These are phyloP conservation scores for Nymphalis c-album DNA, from an alignment of 2,888 invertebrate genomes.

Conservation along the genomic window DNA sequence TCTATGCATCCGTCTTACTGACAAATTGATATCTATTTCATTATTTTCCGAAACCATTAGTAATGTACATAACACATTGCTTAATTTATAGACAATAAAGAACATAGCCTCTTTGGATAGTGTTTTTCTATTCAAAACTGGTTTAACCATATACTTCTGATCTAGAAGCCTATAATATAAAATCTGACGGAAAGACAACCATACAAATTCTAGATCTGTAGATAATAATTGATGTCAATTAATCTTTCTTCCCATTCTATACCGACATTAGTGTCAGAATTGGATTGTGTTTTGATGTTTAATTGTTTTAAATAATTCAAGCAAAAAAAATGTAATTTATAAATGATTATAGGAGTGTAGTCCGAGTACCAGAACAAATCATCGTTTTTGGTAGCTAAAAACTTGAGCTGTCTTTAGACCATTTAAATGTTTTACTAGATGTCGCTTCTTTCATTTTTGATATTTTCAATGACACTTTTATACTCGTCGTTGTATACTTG, in stretches of 20 bases:
- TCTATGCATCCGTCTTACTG: slow-evolving; percentile 25
- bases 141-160: too few relatives aligned
- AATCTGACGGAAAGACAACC: slow-evolving; percentile 12
- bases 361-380: neutral
- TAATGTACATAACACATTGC: too few relatives aligned
- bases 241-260: neutral
- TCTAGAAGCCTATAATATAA: too few relatives aligned
- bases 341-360: neutral
- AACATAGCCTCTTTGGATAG: too few relatives aligned
- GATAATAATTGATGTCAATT: neutral
- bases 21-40: slow-evolving; percentile 19
- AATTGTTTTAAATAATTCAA: too few relatives aligned
- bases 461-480: neutral
- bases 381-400: slow-evolving; percentile 14
- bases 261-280: neutral
- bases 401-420: slow-evolving; percentile 44
- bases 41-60: neutral
- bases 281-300: neutral
- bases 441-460: slow-evolving; percentile 18
- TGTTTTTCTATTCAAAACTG: too few relatives aligned
- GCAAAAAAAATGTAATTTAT: too few relatives aligned
- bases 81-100: too few relatives aligned
- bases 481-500: neutral
- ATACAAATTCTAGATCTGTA: neutral
- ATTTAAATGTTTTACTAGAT: slow-evolving; percentile 13